Base-by-base conservation (phyloP, 2,113 vertebrate genomes). In the Arvicanthis niloticus region DNA sequence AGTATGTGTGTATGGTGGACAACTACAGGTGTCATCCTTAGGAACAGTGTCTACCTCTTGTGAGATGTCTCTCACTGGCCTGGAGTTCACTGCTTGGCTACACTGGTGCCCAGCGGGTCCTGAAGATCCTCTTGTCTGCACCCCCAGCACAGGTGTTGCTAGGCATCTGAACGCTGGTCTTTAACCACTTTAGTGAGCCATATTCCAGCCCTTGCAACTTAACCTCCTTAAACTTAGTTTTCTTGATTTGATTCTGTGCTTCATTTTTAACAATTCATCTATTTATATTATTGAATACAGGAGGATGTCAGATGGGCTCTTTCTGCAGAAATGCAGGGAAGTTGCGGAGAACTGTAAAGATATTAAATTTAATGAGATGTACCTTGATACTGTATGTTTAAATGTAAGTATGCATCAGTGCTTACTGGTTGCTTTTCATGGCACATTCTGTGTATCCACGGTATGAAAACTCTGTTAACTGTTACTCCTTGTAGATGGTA, bases 311-410 rank as follows among this genome's bases (percentile, higher is more conserved):
- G 99, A 99, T 96, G 99, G 99, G 22, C 99, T 99, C 88, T 99
- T 99, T 98, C 98, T 99, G 80, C 99, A 99, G 88, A 99, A 99
- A 98, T 99, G 99, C 98, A 98, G 99, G 97, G 99, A 99, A 96
- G 99, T 99, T 94, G 99, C 99, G 62, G 99, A 99, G 97, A 99
- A 99, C 97, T 99, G 98, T 98, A 99, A 99, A 99, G 99, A 99
- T 93, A 99, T 99, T 73, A 99, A 99, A 97, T 99, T 99, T 98
- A 99, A 99, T 77, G 99, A 99, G 98, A 99, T 99, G 99, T 99
- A 99, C 96, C 98, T 99, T 94, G 99, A 99, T 98, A 99, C 99
- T 42, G 99, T 99, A 45, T 99, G 99, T 97, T 98, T 99, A 88
- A 99, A 99, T 96, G 99, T 99, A 98, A 98, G 99, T 98, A 97